Conservation (phyloP, 2,113 vertebrate species). For the Melanostigma gelatinosum region DNA sequence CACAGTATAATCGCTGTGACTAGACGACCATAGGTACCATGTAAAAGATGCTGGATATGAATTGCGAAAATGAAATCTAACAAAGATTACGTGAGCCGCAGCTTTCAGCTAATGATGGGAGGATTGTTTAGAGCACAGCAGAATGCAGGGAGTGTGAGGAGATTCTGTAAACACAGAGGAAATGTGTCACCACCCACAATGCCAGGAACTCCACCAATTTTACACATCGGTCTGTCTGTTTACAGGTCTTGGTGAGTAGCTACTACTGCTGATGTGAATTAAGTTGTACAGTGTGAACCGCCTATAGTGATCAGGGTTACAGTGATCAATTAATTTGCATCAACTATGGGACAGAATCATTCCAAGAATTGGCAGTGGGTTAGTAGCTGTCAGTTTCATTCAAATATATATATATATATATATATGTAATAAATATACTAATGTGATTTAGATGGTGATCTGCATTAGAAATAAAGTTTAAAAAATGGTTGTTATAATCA, state of each 20-base stretch:
- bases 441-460: background rate
- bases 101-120: background rate
- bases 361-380: too few relatives aligned
- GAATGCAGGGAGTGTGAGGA: background rate
- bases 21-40: background rate
- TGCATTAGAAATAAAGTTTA: background rate
- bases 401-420: too few relatives aligned
- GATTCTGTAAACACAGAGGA: background rate
- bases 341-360: too few relatives aligned
- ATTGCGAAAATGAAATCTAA: background rate
- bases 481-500: too few relatives aligned
- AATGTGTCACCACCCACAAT: background rate
- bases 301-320: too few relatives aligned
- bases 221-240: background rate
- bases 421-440: background rate
- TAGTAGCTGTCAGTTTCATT: too few relatives aligned
- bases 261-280: background rate
- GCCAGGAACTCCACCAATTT: too few relatives aligned
- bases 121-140: background rate
- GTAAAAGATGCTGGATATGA: background rate
- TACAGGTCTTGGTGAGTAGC: background rate
- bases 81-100: background rate
- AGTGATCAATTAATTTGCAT: too few relatives aligned
- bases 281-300: background rate
- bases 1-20: background rate